A percentile compares a stretch with the other conserved stretches of the same genome.
phyloP scores from a whole-genome alignment of 2,113 vertebrate species.

The Eupsittula cactorum region DNA sequence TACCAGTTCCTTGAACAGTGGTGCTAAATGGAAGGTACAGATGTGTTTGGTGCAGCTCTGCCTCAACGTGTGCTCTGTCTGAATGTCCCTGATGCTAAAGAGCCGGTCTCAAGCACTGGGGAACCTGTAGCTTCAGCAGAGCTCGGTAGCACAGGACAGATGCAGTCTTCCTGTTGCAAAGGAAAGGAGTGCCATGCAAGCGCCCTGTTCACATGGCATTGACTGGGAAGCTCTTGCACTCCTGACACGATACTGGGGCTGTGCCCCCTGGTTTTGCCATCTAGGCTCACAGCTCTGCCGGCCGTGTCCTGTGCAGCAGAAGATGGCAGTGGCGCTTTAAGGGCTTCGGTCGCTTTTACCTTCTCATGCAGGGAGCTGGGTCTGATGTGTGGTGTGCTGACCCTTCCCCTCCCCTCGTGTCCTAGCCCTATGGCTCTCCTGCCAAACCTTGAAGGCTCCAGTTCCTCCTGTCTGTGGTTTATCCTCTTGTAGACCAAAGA shows the following conservation, averaged over 20 bases:
- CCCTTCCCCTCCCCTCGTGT: neutral
- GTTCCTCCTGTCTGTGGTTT: neutral
- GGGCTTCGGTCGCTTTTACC: neutral
- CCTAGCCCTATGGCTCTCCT: rapidly evolving
- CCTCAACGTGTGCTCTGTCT: rapidly evolving
- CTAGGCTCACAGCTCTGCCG: neutral
- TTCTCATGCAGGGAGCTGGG: neutral
- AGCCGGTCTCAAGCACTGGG: neutral
- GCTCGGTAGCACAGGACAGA: neutral
- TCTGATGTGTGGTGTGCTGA: neutral
- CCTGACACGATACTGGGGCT: too few species aligned
- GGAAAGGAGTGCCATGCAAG: rapidly evolving
- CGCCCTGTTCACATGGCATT: rapidly evolving
- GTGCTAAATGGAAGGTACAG: neutral
- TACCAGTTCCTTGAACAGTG: rapidly evolving
- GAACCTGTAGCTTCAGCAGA: neutral
- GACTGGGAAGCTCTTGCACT: neutral
- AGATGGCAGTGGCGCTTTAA: neutral
- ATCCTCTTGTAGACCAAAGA: neutral
- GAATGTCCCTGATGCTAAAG: rapidly evolving
- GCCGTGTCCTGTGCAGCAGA: neutral
- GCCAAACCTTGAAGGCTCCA: neutral
- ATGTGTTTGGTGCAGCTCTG: neutral
- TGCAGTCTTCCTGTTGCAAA: rapidly evolving
- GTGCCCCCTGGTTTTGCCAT: rapidly evolving